Base-by-base conservation (phyloP, 2,113 vertebrate genomes). In the Urocolius indicus region DNA sequence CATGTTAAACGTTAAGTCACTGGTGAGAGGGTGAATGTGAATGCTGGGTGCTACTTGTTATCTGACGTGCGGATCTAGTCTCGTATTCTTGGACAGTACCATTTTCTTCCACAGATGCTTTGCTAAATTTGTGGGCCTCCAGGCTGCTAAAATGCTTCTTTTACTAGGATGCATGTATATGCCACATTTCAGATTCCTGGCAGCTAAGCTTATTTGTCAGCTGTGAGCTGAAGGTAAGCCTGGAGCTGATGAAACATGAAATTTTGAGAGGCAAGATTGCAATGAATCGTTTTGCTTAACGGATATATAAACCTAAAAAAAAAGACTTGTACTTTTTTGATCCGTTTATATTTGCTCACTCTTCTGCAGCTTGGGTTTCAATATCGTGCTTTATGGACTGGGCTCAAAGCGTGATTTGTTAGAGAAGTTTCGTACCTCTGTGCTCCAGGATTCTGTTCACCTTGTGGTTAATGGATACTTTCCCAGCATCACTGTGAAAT, bases 381-480 rank as follows among this genome's bases (percentile, higher is more conserved):
- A 98, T 92, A 98, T 99, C 19, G 87, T 99, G 79, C 98, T 99
- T 65, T 99, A 99, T 74, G 99, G 99, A 75, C 96, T 99, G 96
- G 99, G 99, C 91, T 99, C 99, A 74, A 99, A 99, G 96, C 99
- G 97, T 96, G 96, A 98, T 85, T 96, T 99, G 78, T 97, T 99
- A 80, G 99, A 99, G 97, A 99, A 98, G 34, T 99, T 99, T 97
- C 98, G 99, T 68, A 94, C 91, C 18, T 98, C 98, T 75, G 69
- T 98, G 96, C 97, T 99, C 87, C 98, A 98, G 45, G 95, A 98
- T 93, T 98, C 97, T 67, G 67, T 99, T 88, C 99, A 99, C 78
- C 89, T 99, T 77, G 99, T 99, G 94, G 97, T 99, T 97, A 99
- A 99, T 36, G 99, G 99, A 78, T 99, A 99, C 95, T 99, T 99